Evolutionary conservation across 2,888 invertebrate genomes (phyloP), one percentile per base, ranked within the genome.

Genomic region (Neoscelio sp.): DNA sequence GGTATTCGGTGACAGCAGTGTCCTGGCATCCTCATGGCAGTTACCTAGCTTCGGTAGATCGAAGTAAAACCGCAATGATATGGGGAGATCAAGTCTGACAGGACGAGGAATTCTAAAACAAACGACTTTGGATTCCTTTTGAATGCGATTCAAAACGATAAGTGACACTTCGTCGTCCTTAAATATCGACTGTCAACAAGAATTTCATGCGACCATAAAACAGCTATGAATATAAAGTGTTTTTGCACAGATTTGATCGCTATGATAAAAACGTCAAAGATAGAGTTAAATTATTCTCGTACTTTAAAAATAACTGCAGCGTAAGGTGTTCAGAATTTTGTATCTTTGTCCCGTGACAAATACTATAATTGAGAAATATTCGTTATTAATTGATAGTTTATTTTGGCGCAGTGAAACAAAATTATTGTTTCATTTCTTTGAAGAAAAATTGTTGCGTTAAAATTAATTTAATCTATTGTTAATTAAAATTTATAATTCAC

Each of bases 1-100:
- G 97, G 91, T 93, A 94, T 64, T 94, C 96, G 38, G 96, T 97
- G 74, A 95, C 96, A 75, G 96, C 97, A 35, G 96, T 97, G 35
- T 94, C 96, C 42, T 98, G 97, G 97, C 96, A 96, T 90, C 96
- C 96, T 3, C 95, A 95, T 88, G 96, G 95, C 40, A 94, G 94
- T 46, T 93, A 94, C 73, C 91, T 98, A 64, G 95, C 96, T 56
- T 95, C 96, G 38, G 97, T 96, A 82, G 97, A 97, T 91, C 94
- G 95, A 82, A 93, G 94, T 84, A 97, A 95, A 91, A 94, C 94
- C 83, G 95, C 95, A 65, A 92, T 96, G 79, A 92, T 97, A 77
- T 98, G 97, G 96, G 94, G 94, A 38, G 95, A 95, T 74, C 85
- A 89, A 87, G 92, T 91, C 82, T 92, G 89, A 91, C 85, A 86